Base-by-base conservation (phyloP, 2,888 invertebrate species). In the Caradrina kadenii region DNA sequence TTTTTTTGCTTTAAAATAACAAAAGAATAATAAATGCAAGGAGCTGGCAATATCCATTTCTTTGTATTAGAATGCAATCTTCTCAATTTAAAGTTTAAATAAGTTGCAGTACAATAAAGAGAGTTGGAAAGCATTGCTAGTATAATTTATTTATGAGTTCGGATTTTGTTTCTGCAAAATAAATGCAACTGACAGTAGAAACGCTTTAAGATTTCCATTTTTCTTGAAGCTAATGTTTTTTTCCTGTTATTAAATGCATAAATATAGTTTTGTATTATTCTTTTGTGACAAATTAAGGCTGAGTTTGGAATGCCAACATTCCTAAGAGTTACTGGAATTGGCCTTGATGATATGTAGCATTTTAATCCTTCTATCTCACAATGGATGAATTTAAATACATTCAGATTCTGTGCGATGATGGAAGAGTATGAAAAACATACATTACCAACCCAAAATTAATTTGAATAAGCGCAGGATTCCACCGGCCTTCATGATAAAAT, bases 41-140 rank as follows among this genome's bases (percentile, higher is more conserved):
- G 17, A 48, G 11, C 2, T 31, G 4, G 19, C 35, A 73, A 54
- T 65, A 21, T 50, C n/a, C 19, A 58, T 62, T 54, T 35, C 11
- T 6, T 35, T 68, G 17, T 53, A 19, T 61, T 52, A 35, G 0
- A 63, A 69, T 60, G 52, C 63, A 63, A 75, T 63, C 22, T 54
- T 26, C 42, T 79, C 48, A 73, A 60, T 79, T 76, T 76, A 50
- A 80, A 76, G 7, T 69, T 76, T 68, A 45, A 67, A 53, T 60
- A 56, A 49, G 35, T 60, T 63, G 35, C 53, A 48, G 15, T 42
- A 54, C 52, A 49, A 60, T 56, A 54, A 42, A 15, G n/a, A 49
- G 8, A 54, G 45, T 48, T 79, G 8, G 21, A 52, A 64, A 53
- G 49, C 21, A 60, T 58, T 59, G 56, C 22, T 3, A n/a, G 49